A percentile compares a stretch with the other conserved stretches of the same genome.
Conservation (phyloP, 1,140 invertebrate genomes). For the Pachypeltis micranthus region DNA sequence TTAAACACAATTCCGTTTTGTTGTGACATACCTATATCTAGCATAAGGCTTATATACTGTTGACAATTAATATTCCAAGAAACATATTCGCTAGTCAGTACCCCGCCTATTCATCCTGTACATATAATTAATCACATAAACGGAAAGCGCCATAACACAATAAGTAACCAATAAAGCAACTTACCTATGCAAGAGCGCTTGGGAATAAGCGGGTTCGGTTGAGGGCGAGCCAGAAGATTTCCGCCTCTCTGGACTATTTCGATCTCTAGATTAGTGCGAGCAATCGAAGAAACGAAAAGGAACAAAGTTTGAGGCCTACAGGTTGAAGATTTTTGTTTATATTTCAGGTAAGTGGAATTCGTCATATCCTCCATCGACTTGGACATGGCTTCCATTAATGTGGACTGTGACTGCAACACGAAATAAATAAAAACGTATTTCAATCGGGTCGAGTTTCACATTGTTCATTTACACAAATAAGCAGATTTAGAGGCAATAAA, state of each 20-base stretch:
- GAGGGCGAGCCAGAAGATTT: slow-evolving; percentile 46
- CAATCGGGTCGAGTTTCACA: background rate
- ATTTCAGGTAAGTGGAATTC: slow-evolving; percentile 55
- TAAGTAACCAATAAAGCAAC: slow-evolving; percentile 26
- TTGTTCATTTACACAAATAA: too few relatives aligned
- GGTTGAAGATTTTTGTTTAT: slow-evolving; percentile 40
- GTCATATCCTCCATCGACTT: slow-evolving; percentile 92
- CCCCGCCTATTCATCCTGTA: too few relatives aligned
- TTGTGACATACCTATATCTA: too few relatives aligned
- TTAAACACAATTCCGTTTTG: too few relatives aligned
- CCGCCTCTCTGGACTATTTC: slow-evolving; percentile 79
- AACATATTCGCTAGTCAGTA: too few relatives aligned
- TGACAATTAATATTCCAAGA: too few relatives aligned
- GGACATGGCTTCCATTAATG: slow-evolving; percentile 63
- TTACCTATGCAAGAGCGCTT: slow-evolving; percentile 78
- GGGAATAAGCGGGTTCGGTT: slow-evolving; percentile 49
- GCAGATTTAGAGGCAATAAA: slow-evolving; percentile 15
- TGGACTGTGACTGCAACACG: slow-evolving; percentile 42
- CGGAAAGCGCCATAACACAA: too few relatives aligned
- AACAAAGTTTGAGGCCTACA: slow-evolving; percentile 61
- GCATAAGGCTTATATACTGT: too few relatives aligned
- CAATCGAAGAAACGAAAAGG: slow-evolving; percentile 80
- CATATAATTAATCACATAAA: too few relatives aligned
- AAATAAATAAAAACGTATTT: slow-evolving; percentile 12
- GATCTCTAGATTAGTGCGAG: slow-evolving; percentile 83